Percentiles rank a stretch among this genome's conserved stretches.
Evolutionary conservation across 2,888 invertebrate species (phyloP).

Genomic region (Poecilus cupreus): DNA sequence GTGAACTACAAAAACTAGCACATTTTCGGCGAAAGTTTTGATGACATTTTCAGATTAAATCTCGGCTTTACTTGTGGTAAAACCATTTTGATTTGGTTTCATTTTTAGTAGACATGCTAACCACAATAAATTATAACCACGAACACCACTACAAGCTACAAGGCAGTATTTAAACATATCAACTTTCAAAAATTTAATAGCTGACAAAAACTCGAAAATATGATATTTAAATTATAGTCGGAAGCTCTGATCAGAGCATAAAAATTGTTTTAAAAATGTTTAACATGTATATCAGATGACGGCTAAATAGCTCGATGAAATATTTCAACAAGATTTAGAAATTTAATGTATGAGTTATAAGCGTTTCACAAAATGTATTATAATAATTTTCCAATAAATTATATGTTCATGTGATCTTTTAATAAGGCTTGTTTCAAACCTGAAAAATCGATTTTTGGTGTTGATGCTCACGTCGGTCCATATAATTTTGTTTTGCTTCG

Average conservation of each 20-base stretch:
- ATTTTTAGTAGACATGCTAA: background rate
- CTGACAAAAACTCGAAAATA: constrained; percentile 35
- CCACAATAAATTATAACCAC: constrained; percentile 21
- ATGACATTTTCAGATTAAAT: background rate
- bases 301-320: constrained; percentile 5
- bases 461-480: background rate
- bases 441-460: constrained; percentile 11
- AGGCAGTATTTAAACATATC: constrained; percentile 26
- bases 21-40: constrained; percentile 6
- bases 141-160: background rate
- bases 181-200: constrained; percentile 50
- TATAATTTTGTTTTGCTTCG: background rate
- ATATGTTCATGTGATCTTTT: constrained; percentile 13
- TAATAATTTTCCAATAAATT: constrained; percentile 37
- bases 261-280: constrained; percentile 31
- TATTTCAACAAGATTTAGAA: constrained; percentile 29
- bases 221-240: constrained; percentile 36
- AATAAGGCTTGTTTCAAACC: constrained; percentile 28
- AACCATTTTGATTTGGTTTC: background rate
- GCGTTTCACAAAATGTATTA: background rate
- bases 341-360: constrained; percentile 14
- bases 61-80: background rate
- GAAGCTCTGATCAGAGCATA: background rate
- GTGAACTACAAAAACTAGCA: background rate
- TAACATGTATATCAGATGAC: constrained; percentile 41